phyloP scores from a whole-genome alignment of 2,888 invertebrate species.

The Cataglyphis livida region DNA sequence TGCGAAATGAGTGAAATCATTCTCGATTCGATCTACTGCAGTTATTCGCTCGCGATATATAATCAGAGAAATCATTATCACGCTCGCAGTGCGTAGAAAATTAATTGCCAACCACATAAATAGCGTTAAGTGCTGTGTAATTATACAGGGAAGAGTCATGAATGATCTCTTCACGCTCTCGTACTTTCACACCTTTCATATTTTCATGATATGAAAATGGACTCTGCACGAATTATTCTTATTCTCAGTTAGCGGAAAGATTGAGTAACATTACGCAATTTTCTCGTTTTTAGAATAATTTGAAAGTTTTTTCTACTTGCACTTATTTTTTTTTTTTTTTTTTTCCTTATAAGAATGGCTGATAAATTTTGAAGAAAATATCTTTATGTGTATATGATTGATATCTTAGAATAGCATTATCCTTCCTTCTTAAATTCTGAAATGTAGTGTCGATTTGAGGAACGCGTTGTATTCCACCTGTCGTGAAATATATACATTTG shows the following conservation, averaged over 20 bases:
- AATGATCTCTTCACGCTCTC: background rate
- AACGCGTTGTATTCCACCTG: slow-evolving; percentile 1
- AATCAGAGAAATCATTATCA: background rate
- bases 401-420: slow-evolving; percentile 1
- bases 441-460: background rate
- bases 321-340: background rate
- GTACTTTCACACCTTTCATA: background rate
- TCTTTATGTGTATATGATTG: background rate
- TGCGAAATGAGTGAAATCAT: slow-evolving; percentile 59
- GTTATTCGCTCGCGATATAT: background rate
- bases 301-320: background rate
- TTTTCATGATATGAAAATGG: background rate
- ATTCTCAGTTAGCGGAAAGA: background rate
- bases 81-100: background rate
- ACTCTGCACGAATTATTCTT: background rate
- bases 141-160: background rate
- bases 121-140: background rate
- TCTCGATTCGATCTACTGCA: slow-evolving; percentile 48
- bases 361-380: background rate
- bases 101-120: slow-evolving; percentile 1
- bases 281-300: slow-evolving; percentile 4
- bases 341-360: background rate
- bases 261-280: background rate
- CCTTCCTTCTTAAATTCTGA: background rate
- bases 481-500: slow-evolving; percentile 40